Conservation (phyloP, 1,140 invertebrate genomes). For the Calycopis cecrops region DNA sequence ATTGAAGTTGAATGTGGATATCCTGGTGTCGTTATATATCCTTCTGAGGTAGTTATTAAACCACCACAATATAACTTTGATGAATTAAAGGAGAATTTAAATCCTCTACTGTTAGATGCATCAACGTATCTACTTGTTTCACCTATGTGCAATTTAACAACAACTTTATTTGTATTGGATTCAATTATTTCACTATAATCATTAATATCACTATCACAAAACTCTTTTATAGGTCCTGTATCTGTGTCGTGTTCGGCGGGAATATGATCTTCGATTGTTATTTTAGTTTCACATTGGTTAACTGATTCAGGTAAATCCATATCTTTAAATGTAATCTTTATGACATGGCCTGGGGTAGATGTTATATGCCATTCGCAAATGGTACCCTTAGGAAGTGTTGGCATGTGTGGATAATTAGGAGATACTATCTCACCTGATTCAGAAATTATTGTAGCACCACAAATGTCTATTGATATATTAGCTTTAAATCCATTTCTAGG, state of each 20-base stretch:
- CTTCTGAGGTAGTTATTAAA: conserved; percentile 70
- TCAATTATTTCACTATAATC: conserved; percentile 31
- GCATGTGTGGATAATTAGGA: conserved; percentile 75
- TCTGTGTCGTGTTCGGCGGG: conserved; percentile 39
- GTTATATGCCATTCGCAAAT: conserved; percentile 79
- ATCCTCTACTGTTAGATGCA: conserved; percentile 42
- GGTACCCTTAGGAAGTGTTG: conserved; percentile 66
- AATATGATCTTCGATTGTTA: conserved; percentile 45
- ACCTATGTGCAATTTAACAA: conserved; percentile 72
- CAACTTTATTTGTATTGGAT: conserved; percentile 50
- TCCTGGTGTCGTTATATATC: conserved; percentile 80
- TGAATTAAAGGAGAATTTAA: conserved; percentile 61
- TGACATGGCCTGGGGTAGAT: conserved; percentile 58
- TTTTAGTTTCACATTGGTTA: conserved; percentile 45
- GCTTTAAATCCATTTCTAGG: conserved; percentile 89
- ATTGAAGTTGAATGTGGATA: conserved; percentile 78
- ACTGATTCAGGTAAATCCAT: conserved; percentile 51
- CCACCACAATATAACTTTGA: conserved; percentile 79
- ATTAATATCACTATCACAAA: conserved; percentile 49
- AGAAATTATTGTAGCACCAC: conserved; percentile 75
- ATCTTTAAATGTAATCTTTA: conserved; percentile 69
- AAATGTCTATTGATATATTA: conserved; percentile 76
- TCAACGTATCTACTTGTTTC: conserved; percentile 45
- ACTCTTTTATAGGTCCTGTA: conserved; percentile 35
- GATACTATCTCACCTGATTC: conserved; percentile 72